These are phyloP conservation scores for Dromius quadrimaculatus DNA, from an alignment of 2,888 invertebrate genomes.

Conservation along the genomic window DNA sequence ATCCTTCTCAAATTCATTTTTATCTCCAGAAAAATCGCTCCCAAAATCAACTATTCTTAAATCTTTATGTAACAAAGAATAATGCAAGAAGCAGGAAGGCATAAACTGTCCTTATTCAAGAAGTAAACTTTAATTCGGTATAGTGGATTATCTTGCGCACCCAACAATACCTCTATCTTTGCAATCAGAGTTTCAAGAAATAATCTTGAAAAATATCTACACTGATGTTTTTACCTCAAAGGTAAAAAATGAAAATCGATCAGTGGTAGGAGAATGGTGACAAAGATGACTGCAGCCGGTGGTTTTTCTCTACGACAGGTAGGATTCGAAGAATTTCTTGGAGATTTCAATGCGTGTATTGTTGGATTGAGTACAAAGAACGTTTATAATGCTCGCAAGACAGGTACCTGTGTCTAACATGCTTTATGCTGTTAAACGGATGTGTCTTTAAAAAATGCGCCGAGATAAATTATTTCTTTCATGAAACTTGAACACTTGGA, in stretches of 20 bases:
- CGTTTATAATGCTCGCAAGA: constrained; percentile 34
- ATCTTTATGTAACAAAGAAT: constrained; percentile 15
- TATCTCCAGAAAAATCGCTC: constrained; percentile 24
- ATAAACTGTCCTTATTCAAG: constrained; percentile 41
- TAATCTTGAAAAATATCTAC: constrained; percentile 32
- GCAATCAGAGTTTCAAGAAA: constrained; percentile 27
- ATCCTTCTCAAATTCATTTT: constrained; percentile 11
- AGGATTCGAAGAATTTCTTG: constrained; percentile 34
- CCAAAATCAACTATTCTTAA: constrained; percentile 11
- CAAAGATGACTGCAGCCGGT: constrained; percentile 44
- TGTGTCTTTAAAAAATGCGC: constrained; percentile 29
- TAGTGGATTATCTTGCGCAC: constrained; percentile 45
- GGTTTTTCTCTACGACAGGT: constrained; percentile 46
- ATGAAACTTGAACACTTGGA: constrained; percentile 29
- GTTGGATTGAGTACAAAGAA: constrained; percentile 36
- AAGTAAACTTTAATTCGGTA: constrained; percentile 51
- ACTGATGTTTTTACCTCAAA: constrained; percentile 35
- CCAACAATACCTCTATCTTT: constrained; percentile 24
- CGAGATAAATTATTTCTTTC: constrained; percentile 32
- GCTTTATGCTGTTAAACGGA: constrained; percentile 32
- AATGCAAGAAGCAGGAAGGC: constrained; percentile 30
- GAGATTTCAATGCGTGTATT: constrained; percentile 48
- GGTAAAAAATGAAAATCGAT: constrained; percentile 29
- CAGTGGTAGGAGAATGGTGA: constrained; percentile 24
- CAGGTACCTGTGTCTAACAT: constrained; percentile 45